Evolutionary conservation across 37 sponge, comb jelly and placozoan genomes (phyloP), one percentile per base, ranked within the genome.

Genomic region (Hormiphora californensis): DNA sequence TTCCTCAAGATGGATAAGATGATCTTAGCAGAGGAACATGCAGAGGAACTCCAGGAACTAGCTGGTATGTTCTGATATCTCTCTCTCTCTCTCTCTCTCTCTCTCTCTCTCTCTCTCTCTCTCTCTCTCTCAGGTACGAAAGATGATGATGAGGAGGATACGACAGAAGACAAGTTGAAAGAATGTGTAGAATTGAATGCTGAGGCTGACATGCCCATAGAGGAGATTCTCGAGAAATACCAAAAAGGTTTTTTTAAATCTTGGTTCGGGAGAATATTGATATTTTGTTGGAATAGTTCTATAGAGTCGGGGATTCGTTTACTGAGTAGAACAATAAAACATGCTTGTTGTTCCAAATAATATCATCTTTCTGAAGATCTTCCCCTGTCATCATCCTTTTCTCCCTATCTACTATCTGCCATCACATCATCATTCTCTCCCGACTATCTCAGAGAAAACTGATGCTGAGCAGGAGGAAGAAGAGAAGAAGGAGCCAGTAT

Each of bases 151-250:
- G 78, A 69, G 31, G 86, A 86, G 1, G 86, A 59, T 54, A 40
- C 12, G 21, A 86, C 39, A 9, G 86, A 86, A 9, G 87, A 88
- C 31, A 85, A 86, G 69, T 54, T 88, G 21, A 89, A 88, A 54
- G 95, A 92, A 25, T 32, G 85, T 36, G 85, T 33, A 5, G 88
- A 78, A 25, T 88, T 94, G 73, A 40, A 88, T 38, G 86, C 91
- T 40, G 95, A 94, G 37, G 93, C 95, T n/a, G 17, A 89, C 21
- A 90, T 91, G 89, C 93, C 95, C 0, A 68, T 94, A 63, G 85
- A 91, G 12, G 85, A 89, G 0, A 86, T 94, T 19, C 67, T 93
- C 41, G 89, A 87, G 12, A 86, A 87, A 63, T 92, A 91, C 88
- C 81, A 63, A 4, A 69, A 88, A 54, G 15, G 86, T 86, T 1